Evolutionary conservation across 2,797 vertebrate genomes (phyloP), one percentile per base, ranked within the genome.

Genomic region (Peromyscus attwateri): DNA sequence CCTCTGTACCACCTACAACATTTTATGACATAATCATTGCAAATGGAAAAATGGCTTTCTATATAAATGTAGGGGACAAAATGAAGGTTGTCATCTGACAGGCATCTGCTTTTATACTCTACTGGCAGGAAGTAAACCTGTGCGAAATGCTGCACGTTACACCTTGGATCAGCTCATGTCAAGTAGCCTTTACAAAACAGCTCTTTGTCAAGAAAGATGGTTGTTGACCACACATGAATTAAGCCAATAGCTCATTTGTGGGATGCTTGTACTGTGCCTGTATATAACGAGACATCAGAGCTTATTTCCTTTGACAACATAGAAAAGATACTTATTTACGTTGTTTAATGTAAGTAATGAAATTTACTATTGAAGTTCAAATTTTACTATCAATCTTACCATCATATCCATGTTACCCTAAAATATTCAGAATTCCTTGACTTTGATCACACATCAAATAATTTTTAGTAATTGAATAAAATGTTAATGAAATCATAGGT

Each of bases 361-460:
- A 31, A 87, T 70, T 52, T 75, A 91, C 55, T 97, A 6, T 8
- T 76, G 95, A 91, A 71, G 89, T 76, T 96, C 52, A 94, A 93
- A 95, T 95, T 70, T 70, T 94, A 97, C 93, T 92, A 89, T 94
- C 95, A 90, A 57, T 96, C 92, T 94, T 96, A 91, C 89, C 96
- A 94, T 93, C 94, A 97, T 95, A 97, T 98, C 80, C 97, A 79
- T 95, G 97, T 97, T 98, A 97, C 64, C 62, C 97, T 98, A 98
- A 97, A 96, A 95, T 97, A 92, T 80, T 97, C 96, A 97, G 96
- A 97, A 98, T 97, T 97, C 97, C 64, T 95, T 97, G 97, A 97
- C 88, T 87, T 98, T 98, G 98, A 98, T 98, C 98, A 99, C 98
- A 99, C 98, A 99, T 98, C 97, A 98, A 99, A 98, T 98, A 98